Percentiles rank a stretch among this genome's conserved stretches.
phyloP scores from a whole-genome alignment of 2,888 invertebrate species.

The Tanypteryx hageni region DNA sequence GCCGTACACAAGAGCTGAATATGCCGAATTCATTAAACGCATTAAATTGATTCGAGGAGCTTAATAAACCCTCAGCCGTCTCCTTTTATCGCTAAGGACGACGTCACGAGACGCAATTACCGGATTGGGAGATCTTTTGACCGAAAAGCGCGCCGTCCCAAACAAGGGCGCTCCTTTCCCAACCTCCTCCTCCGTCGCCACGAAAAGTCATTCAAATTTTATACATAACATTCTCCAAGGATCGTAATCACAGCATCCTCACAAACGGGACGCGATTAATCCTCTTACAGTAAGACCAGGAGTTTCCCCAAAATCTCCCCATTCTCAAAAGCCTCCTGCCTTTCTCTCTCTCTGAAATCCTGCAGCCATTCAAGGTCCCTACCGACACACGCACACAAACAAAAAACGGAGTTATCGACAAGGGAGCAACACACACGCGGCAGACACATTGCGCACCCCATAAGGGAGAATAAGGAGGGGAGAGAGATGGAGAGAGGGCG shows the following conservation, averaged over 20 bases:
- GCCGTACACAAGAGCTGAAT: too few relatives aligned
- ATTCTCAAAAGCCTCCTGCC: not conserved
- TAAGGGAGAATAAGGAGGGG: not conserved
- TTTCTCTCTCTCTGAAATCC: not conserved
- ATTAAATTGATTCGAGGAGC: too few relatives aligned
- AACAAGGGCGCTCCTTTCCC: not conserved
- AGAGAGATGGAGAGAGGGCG: not conserved
- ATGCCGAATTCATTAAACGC: too few relatives aligned
- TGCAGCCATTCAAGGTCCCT: not conserved
- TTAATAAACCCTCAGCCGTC: too few relatives aligned
- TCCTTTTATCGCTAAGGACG: not conserved
- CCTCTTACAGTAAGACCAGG: not conserved
- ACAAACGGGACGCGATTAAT: not conserved
- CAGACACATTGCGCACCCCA: not conserved
- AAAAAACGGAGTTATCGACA: not conserved
- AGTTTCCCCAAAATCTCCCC: not conserved
- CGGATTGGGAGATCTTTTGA: not conserved
- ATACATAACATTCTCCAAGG: not conserved
- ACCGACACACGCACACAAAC: not conserved
- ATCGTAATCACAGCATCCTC: not conserved
- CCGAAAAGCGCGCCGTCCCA: not conserved
- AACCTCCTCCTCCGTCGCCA: not conserved
- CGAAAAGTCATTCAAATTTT: not conserved
- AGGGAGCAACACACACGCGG: constrained; percentile 3
- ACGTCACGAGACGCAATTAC: not conserved